Base-by-base conservation (phyloP, 2,888 invertebrate species). In the Unio delphinus region DNA sequence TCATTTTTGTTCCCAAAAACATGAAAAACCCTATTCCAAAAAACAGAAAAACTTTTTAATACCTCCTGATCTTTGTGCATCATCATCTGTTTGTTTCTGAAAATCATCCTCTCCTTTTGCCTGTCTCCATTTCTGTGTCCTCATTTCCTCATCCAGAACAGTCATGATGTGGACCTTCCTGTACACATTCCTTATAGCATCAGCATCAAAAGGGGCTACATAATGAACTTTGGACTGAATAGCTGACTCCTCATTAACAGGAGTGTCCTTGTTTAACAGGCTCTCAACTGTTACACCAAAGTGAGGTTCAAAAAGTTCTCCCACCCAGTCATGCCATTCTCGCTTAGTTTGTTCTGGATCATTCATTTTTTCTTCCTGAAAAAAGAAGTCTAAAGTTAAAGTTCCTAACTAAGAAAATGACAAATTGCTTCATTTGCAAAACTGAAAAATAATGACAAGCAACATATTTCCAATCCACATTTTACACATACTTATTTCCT, bases 301-400 rank as follows among this genome's bases (percentile, higher is more conserved):
- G 15, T 78, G 72, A 18, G 88, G 88, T 54, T 83, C 80, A 74
- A 87, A 88, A 28, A 87, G 61, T 45, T 86, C 86, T n/a, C 83
- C 83, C n/a, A 88, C 83, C 88, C 88, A 88, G 67, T 86, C 81
- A 59, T 81, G 71, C 81, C 81, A 81, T 28, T 74, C 73, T 11
- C 59, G 63, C 34, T 70, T 54, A n/a, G 17, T 45, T 28, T 45
- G 20, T 45, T 54, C n/a, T 11, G 20, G 17, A 15, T 45, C 45
- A 45, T 45, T 45, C 45, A 45, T 45, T 45, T 45, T 45, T 15
- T 45, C 11, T 11, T 15, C 15, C 45, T 45, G 15, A 45, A 45
- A 45, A 2, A 45, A 45, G 45, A 45, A 4, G 45, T 15, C 45
- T 45, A 15, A 15, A 45, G 15, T 45, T 45, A 45, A 34, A 3